Percentiles rank a stretch among this genome's conserved stretches.
These are phyloP conservation scores for Albula glossodonta DNA, from an alignment of 2,113 vertebrate species.

Conservation along the genomic window DNA sequence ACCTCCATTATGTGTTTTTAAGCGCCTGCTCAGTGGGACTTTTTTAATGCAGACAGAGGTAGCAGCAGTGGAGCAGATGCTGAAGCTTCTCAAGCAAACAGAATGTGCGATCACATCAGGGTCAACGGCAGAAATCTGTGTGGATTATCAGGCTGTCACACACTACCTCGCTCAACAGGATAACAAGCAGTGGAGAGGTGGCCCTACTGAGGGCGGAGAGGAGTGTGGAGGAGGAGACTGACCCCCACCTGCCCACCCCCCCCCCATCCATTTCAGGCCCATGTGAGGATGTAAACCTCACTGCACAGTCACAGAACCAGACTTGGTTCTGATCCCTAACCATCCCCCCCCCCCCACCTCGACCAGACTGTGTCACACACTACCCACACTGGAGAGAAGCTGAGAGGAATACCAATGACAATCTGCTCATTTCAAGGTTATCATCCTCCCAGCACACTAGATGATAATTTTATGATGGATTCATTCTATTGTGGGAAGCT, in stretches of 20 bases:
- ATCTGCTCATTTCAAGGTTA: slow-evolving; percentile 26
- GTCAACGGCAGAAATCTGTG: slow-evolving; percentile 63
- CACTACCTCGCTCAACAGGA: slow-evolving; percentile 35
- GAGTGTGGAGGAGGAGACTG: slow-evolving; percentile 22
- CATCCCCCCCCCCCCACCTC: background rate
- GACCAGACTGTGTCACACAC: background rate
- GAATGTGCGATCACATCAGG: slow-evolving; percentile 50
- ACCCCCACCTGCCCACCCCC: background rate
- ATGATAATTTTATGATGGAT: slow-evolving; percentile 27
- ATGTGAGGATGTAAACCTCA: background rate
- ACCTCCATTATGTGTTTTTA: background rate
- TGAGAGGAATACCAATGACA: slow-evolving; percentile 16
- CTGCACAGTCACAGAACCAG: background rate
- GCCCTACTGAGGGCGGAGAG: slow-evolving; percentile 32
- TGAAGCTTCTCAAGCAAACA: slow-evolving; percentile 51
- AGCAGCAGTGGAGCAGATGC: slow-evolving; percentile 35
- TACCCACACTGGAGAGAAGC: slow-evolving; percentile 3
- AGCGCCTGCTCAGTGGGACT: background rate
- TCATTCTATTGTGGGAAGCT: background rate
- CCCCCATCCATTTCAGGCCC: background rate
- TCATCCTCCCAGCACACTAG: slow-evolving; percentile 17
- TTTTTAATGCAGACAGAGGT: background rate
- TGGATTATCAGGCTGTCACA: slow-evolving; percentile 60
- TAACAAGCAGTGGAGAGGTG: slow-evolving; percentile 51
- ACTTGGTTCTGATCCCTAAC: background rate